Evolutionary conservation across 1,140 invertebrate genomes (phyloP).

Genomic region (Brachionus rubens): DNA sequence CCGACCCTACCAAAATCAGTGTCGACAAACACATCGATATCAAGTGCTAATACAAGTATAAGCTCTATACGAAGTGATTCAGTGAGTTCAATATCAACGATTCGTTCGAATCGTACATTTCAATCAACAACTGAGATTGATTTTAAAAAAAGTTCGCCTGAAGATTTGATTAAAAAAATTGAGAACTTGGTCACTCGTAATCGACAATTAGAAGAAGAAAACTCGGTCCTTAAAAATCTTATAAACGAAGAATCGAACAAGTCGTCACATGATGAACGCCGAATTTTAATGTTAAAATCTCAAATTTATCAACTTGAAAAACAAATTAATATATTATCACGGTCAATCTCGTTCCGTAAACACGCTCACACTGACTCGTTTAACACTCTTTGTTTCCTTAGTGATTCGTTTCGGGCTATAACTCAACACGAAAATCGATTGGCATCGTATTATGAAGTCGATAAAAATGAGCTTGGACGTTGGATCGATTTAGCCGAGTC

Average conservation of each 20-base stretch:
- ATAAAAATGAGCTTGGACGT: not conserved
- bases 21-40: too few relatives aligned
- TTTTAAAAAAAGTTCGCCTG: not conserved
- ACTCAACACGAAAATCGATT: too few relatives aligned
- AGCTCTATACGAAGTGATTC: slow-evolving; percentile 6
- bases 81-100: not conserved
- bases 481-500: slow-evolving; percentile 41
- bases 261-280: not conserved
- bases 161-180: slow-evolving; percentile 27
- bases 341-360: slow-evolving; percentile 19
- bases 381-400: not conserved
- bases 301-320: slow-evolving; percentile 43
- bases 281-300: slow-evolving; percentile 24
- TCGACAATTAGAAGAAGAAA: slow-evolving; percentile 19
- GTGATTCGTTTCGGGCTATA: slow-evolving; percentile 33
- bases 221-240: slow-evolving; percentile 18
- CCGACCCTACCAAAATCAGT: too few relatives aligned
- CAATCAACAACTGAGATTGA: not conserved
- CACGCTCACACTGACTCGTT: slow-evolving; percentile 24
- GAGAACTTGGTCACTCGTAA: slow-evolving; percentile 22
- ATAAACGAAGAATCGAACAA: slow-evolving; percentile 6
- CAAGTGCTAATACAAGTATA: not conserved
- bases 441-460: slow-evolving; percentile 1
- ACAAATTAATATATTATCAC: slow-evolving; percentile 29
- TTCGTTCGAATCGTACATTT: not conserved